Evolutionary conservation across 1,140 invertebrate genomes (phyloP).

Genomic region (Sogatella furcifera): DNA sequence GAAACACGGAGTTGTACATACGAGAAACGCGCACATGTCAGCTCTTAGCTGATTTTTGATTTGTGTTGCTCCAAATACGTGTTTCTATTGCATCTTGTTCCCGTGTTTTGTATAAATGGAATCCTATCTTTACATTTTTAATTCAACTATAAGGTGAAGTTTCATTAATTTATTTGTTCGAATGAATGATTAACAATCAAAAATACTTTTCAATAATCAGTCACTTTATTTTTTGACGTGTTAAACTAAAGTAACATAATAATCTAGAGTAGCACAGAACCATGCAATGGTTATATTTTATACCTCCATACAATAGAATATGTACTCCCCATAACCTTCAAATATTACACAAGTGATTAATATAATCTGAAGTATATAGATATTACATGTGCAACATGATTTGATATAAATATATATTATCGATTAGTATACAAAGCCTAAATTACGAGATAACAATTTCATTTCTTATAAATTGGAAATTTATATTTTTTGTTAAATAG

Average conservation of each 20-base stretch:
- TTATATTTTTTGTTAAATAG: neutral
- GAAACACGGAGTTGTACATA: too few relatives aligned
- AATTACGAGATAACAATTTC: neutral
- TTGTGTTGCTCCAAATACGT: too few relatives aligned
- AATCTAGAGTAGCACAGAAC: slow-evolving; percentile 14
- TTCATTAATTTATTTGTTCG: too few relatives aligned
- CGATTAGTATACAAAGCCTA: neutral
- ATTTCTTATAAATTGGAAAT: neutral
- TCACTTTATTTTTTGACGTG: slow-evolving; percentile 17
- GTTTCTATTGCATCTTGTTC: too few relatives aligned
- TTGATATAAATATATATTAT: neutral
- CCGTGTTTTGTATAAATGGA: too few relatives aligned
- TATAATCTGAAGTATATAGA: slow-evolving; percentile 24
- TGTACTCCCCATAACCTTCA: slow-evolving; percentile 21
- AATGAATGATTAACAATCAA: slow-evolving; percentile 3
- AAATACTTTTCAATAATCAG: slow-evolving; percentile 18
- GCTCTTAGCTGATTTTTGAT: too few relatives aligned
- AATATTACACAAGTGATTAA: slow-evolving; percentile 26
- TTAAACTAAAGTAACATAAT: slow-evolving; percentile 16
- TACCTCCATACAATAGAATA: slow-evolving; percentile 20
- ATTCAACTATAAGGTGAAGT: too few relatives aligned
- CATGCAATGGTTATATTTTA: slow-evolving; percentile 19
- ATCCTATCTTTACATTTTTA: too few relatives aligned
- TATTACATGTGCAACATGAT: slow-evolving; percentile 28
- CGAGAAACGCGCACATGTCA: too few relatives aligned